Evolutionary conservation across 2,113 vertebrate genomes (phyloP), one percentile per base, ranked within the genome.

Genomic region (Pseudorasbora parva): DNA sequence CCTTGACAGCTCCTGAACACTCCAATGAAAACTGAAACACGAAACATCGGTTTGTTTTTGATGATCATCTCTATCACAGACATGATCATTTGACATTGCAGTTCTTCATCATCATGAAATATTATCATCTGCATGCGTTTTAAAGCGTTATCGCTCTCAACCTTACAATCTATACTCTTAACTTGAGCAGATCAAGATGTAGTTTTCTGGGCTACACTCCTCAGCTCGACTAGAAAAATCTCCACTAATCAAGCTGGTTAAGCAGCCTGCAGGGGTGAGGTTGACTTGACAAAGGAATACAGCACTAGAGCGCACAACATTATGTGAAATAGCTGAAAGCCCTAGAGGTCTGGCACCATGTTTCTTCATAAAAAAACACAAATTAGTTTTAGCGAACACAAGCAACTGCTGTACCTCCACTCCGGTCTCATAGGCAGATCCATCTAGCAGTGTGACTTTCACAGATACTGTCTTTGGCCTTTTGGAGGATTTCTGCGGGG

Each of bases 361-460:
- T 41, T 54, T 54, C 43, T 64, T 27, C 9, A 83, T 30, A 83
- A 41, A 83, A 41, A 30, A 37, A 51, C 60, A 37, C 72, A 66
- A 25, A 66, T 75, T 30, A 51, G 72, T 54, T 75, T 51, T 33
- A 54, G 49, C 17, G 1, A 37, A 74, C 30, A 25, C 6, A 73
- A 47, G 23, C 51, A 37, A 37, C 59, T 21, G 51, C 45, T 81
- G 30, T 93, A 99, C 98, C 97, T 99, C 98, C 81, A 99, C 95
- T 86, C 94, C 96, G 0, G 95, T 95, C 64, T 99, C 97, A 0
- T 97, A 98, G 85, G 98, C 96, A 0, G 96, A 96, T 66, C 95
- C 96, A 25, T 99, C 98, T 0, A 99, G 96, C 59, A 99, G 94
- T 21, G 92, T 96, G 87, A 99, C 95, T 91, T 96, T 97, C 92